Evolutionary conservation across 2,888 invertebrate genomes (phyloP), one percentile per base, ranked within the genome.

Genomic region (Nomada ruficornis): DNA sequence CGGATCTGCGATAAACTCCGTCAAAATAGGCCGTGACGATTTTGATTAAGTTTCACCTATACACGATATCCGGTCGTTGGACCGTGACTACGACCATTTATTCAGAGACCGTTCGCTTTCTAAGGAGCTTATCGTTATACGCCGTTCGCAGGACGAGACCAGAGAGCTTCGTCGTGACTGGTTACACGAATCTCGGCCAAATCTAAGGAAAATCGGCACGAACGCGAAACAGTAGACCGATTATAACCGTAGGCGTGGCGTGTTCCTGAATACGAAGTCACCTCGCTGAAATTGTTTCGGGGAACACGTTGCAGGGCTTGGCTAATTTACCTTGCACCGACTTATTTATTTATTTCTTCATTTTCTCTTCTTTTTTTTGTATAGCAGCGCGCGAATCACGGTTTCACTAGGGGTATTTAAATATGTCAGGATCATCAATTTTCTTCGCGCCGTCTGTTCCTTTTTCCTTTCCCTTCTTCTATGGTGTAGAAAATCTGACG

Each of bases 231-330:
- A 82, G 82, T 73, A 80, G 71, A 55, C 73, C 72, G 84, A 83
- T 20, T 79, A 82, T 81, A 84, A 71, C 78, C 80, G 60, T 77
- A 80, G 89, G 87, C 83, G 89, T 84, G 89, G 89, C 75, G 13
- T 36, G 54, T 72, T 44, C 44, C 55, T 80, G 69, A 63, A 64
- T 68, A 54, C 47, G 59, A 47, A 69, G 70, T 29, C 47, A 59
- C 75, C 68, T 76, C 86, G 62, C 50, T 76, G 13, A 82, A 86
- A 86, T 81, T 76, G 83, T 82, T 88, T 86, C 86, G 68, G 23
- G 36, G 85, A 88, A 85, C 65, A 57, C 44, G 64, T 64, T 15
- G 18, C 23, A 23, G 26, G 62, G 55, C 69, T 62, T 26, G 63
- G 50, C 13, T 63, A 65, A 79, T 86, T 82, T 83, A 71, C 62